A percentile compares a stretch with the other conserved stretches of the same genome.
Evolutionary conservation across 2,113 vertebrate species (phyloP).

Genomic region (Pavo muticus): DNA sequence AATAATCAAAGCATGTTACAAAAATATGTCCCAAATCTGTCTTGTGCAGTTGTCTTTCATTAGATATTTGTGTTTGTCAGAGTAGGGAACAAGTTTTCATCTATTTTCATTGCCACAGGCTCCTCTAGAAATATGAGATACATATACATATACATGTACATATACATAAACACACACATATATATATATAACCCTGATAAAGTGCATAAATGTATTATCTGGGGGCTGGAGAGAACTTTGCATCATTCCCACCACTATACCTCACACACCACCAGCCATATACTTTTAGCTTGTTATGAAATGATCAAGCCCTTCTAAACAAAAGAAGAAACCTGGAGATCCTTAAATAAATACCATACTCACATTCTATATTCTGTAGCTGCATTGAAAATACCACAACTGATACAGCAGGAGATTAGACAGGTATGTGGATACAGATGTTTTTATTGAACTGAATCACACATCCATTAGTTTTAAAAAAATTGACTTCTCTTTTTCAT

Average conservation of each 20-base stretch:
- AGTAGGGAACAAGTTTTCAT: neutral
- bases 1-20: neutral
- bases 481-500: neutral
- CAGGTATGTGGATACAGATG: accelerated
- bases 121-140: neutral
- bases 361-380: too few relatives aligned
- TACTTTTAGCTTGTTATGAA: neutral
- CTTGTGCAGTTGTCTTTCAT: neutral
- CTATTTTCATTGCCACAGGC: neutral
- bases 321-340: neutral
- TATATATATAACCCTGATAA: neutral
- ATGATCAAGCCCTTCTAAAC: neutral
- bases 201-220: neutral
- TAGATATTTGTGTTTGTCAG: neutral
- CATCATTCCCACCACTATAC: neutral
- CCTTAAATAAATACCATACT: neutral
- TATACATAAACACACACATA: too few relatives aligned
- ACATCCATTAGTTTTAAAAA: neutral
- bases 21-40: neutral
- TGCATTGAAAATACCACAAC: neutral
- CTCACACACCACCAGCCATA: neutral
- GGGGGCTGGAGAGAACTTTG: neutral
- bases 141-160: too few relatives aligned
- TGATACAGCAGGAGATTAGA: neutral
- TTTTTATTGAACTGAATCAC: neutral